Evolutionary conservation across 92 coral and sea anemone genomes (phyloP).

Genomic region (Epizoanthus rinbou): DNA sequence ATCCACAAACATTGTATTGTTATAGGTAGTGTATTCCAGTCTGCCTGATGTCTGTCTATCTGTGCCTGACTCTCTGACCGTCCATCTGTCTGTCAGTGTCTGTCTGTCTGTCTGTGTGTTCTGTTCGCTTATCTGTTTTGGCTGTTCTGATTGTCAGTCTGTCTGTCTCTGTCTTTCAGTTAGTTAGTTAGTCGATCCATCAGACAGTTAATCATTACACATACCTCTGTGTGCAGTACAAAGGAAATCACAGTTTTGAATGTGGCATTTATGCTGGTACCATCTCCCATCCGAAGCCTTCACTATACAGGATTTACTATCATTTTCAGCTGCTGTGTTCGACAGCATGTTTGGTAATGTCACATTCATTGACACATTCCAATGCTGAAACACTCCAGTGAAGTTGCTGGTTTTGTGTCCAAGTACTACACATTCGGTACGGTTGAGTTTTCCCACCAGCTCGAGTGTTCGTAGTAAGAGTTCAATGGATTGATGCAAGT

Average conservation of each 20-base stretch:
- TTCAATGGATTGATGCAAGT: background rate
- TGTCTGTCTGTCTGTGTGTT: background rate
- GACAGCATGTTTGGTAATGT: background rate
- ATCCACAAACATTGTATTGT: too few relatives aligned
- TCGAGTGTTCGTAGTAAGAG: background rate
- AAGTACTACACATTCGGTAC: constrained; percentile 1
- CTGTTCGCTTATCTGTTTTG: background rate
- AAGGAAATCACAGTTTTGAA: constrained; percentile 44
- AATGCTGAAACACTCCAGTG: background rate
- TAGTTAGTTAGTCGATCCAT: background rate
- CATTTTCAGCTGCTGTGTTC: background rate
- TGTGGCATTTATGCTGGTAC: constrained; percentile 53
- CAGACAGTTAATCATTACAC: background rate
- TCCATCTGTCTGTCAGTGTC: background rate
- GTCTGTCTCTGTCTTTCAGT: background rate
- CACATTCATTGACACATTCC: background rate
- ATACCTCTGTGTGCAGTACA: constrained; percentile 66
- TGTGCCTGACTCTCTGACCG: too few relatives aligned
- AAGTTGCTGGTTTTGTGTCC: background rate
- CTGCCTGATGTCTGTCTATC: too few relatives aligned
- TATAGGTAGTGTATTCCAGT: too few relatives aligned
- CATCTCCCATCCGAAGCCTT: constrained; percentile 48
- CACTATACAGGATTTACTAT: constrained; percentile 47
- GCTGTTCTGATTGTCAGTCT: background rate
- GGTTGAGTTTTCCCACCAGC: background rate